Evolutionary conservation across 2,888 invertebrate species (phyloP), one percentile per base, ranked within the genome.

Genomic region (Drosophila meridiana): DNA sequence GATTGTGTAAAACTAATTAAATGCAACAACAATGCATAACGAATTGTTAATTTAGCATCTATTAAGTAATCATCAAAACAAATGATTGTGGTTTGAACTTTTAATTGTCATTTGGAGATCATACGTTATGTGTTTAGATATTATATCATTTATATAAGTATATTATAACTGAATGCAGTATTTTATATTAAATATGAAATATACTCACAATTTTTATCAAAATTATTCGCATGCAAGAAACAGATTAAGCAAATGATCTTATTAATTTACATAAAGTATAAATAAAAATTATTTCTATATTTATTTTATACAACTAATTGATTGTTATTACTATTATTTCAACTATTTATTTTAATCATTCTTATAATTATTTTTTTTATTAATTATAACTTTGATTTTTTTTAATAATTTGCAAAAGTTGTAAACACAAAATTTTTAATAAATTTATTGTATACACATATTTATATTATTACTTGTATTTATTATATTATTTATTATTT

Each of bases 1-100:
- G 5, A 26, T 52, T 42, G 50, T 52, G 38, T 42, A 38, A 36
- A 67, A 62, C 53, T 59, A 59, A 78, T 76, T 76, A 66, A 45
- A 59, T 57, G 3, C 53, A 64, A 45, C n/a, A 53, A 52, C 20
- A 55, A 52, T 4, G 7, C 40, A 50, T 43, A 52, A 13, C 48
- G 47, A 64, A 62, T 52, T 47, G 40, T 20, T 64, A 53, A 77
- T 42, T 62, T 60, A 4, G 50, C 30, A 57, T 36, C 28, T 58
- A 74, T 63, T 70, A 67, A 48, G 38, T 26, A 42, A 67, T 70
- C 66, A 75, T 67, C 57, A 47, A 34, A 36, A 30, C 13, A 2
- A 14, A 42, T 43, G n/a, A 60, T 57, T 32, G 55, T 26, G 32
- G 36, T 26, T 53, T 40, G 43, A 52, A 20, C 48, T 42, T 48